phyloP scores from a whole-genome alignment of 1,140 invertebrate genomes.

The Nasonia giraulti region DNA sequence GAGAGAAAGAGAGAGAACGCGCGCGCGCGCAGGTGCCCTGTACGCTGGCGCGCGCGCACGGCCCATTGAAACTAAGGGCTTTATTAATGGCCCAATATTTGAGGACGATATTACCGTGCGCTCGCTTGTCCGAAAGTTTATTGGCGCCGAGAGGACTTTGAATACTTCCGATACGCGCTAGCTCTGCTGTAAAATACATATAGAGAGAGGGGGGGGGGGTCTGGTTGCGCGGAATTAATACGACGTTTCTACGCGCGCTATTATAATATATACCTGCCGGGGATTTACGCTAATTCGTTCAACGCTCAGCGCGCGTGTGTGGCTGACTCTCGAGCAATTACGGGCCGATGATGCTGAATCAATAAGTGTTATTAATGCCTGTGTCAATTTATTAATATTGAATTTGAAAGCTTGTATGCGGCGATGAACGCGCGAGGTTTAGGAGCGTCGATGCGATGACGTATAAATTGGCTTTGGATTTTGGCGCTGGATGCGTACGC shows the following conservation, averaged over 20 bases:
- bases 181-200: neutral
- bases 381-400: slow-evolving; percentile 15
- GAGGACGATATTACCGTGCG: slow-evolving; percentile 65
- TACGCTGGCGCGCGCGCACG: slow-evolving; percentile 61
- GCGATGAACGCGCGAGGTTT: too few relatives aligned
- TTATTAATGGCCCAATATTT: slow-evolving; percentile 72
- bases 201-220: neutral
- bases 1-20: too few relatives aligned
- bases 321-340: neutral
- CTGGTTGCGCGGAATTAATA: neutral
- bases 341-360: slow-evolving; percentile 12
- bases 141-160: slow-evolving; percentile 50
- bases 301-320: neutral
- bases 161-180: slow-evolving; percentile 19
- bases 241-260: neutral
- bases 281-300: slow-evolving; percentile 10
- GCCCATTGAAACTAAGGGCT: slow-evolving; percentile 65
- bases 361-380: slow-evolving; percentile 10
- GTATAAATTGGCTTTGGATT: too few relatives aligned
- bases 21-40: slow-evolving; percentile 64
- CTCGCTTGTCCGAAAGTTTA: slow-evolving; percentile 61
- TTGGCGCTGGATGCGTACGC: too few relatives aligned
- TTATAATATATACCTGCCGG: neutral
- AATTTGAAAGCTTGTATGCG: neutral
- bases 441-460: too few relatives aligned